Evolutionary conservation across 2,797 vertebrate species (phyloP).

Genomic region (Scomberomorus guttatus): DNA sequence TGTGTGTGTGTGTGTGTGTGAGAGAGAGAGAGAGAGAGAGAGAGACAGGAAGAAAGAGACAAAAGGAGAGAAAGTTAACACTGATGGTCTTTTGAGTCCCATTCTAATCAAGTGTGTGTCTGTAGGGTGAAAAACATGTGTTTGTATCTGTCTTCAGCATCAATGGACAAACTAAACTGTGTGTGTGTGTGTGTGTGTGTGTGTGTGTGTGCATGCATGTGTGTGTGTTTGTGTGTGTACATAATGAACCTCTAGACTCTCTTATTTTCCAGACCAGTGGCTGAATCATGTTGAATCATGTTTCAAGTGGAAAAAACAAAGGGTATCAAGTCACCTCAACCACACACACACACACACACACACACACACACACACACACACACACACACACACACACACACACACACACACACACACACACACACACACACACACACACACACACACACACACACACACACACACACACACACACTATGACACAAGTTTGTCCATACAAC

Average conservation of each 20-base stretch:
- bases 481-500: background rate
- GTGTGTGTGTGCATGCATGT: slow-evolving; percentile 34
- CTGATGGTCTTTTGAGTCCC: slow-evolving; percentile 23
- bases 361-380: slow-evolving; percentile 2
- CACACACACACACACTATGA: background rate
- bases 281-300: slow-evolving; percentile 66
- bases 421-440: too few relatives aligned
- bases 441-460: too few relatives aligned
- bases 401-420: background rate
- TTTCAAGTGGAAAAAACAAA: slow-evolving; percentile 68
- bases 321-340: slow-evolving; percentile 47
- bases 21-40: background rate
- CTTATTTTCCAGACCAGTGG: slow-evolving; percentile 81
- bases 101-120: slow-evolving; percentile 1
- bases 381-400: background rate
- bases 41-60: background rate
- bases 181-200: slow-evolving; percentile 18
- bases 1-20: background rate
- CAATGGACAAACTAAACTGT: slow-evolving; percentile 59
- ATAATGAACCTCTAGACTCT: slow-evolving; percentile 70
- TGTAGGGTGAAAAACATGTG: slow-evolving; percentile 48
- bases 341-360: slow-evolving; percentile 6
- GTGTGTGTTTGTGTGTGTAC: slow-evolving; percentile 27
- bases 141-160: slow-evolving; percentile 62
- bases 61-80: slow-evolving; percentile 31